Conservation (phyloP, 2,113 vertebrate species). For the Dinomys branickii region DNA sequence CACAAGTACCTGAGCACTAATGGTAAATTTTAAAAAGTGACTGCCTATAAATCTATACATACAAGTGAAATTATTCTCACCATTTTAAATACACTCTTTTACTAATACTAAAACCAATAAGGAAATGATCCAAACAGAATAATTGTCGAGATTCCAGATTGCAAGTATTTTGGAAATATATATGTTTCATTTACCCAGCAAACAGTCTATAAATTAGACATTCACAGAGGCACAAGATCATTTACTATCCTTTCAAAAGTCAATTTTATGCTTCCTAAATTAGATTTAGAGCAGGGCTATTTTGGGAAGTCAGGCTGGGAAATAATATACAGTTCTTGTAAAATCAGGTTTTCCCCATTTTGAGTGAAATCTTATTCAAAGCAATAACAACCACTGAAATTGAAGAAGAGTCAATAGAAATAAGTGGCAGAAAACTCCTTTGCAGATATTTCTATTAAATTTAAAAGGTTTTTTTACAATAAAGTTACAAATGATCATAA, state of each 20-base stretch:
- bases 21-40: neutral
- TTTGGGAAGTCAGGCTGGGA: constrained; percentile 40
- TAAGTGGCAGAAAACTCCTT: constrained; percentile 43
- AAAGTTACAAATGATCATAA: constrained; percentile 12
- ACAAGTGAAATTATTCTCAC: constrained; percentile 33
- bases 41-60: constrained; percentile 21
- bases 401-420: constrained; percentile 56
- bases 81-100: constrained; percentile 19
- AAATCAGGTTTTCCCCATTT: constrained; percentile 73
- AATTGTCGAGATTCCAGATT: constrained; percentile 53
- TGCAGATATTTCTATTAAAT: constrained; percentile 16
- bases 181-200: constrained; percentile 67
- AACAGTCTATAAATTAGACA: constrained; percentile 75
- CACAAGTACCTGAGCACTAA: neutral
- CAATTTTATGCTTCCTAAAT: constrained; percentile 81
- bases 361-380: constrained; percentile 57
- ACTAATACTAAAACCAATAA: constrained; percentile 31
- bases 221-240: constrained; percentile 76
- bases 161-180: constrained; percentile 59
- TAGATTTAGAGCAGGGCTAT: constrained; percentile 73
- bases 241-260: constrained; percentile 78
- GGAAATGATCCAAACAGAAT: constrained; percentile 49
- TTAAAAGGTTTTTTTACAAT: constrained; percentile 37
- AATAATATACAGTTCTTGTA: constrained; percentile 71
- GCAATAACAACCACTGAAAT: constrained; percentile 58